A percentile compares a stretch with the other conserved stretches of the same genome.
phyloP scores from a whole-genome alignment of 2,888 invertebrate genomes.

The Heliconius charithonia region DNA sequence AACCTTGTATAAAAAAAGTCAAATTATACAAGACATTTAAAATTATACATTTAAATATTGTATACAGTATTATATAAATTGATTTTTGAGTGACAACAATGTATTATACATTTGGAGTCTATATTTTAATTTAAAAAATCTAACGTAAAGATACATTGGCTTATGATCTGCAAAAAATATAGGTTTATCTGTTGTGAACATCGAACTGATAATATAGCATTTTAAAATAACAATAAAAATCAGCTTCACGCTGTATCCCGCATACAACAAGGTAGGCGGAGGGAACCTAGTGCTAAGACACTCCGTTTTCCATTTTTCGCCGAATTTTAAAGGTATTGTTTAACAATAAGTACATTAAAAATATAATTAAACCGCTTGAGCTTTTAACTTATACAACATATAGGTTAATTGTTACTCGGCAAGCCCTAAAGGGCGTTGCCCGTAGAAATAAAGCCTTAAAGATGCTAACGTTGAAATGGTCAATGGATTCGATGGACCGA shows the following conservation, averaged over 20 bases:
- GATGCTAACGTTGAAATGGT: slow-evolving; percentile 71
- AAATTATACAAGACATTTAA: no score
- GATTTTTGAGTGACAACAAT: neutral
- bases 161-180: no score
- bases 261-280: neutral
- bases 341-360: no score
- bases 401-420: slow-evolving; percentile 64
- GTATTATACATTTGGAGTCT: no score
- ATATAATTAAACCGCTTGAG: slow-evolving; percentile 26
- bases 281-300: neutral
- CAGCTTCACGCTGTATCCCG: neutral
- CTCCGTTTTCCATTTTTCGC: neutral
- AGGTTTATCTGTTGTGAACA: no score
- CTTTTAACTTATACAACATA: slow-evolving; percentile 50
- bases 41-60: no score
- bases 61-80: no score
- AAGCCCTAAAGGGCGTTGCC: slow-evolving; percentile 69
- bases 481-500: slow-evolving; percentile 61
- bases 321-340: neutral
- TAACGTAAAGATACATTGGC: no score
- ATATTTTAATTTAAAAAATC: no score
- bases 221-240: neutral
- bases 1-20: no score
- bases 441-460: slow-evolving; percentile 77
- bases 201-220: no score